Evolutionary conservation across 2,797 vertebrate species (phyloP), one percentile per base, ranked within the genome.

Genomic region (Peromyscus melanophrys): DNA sequence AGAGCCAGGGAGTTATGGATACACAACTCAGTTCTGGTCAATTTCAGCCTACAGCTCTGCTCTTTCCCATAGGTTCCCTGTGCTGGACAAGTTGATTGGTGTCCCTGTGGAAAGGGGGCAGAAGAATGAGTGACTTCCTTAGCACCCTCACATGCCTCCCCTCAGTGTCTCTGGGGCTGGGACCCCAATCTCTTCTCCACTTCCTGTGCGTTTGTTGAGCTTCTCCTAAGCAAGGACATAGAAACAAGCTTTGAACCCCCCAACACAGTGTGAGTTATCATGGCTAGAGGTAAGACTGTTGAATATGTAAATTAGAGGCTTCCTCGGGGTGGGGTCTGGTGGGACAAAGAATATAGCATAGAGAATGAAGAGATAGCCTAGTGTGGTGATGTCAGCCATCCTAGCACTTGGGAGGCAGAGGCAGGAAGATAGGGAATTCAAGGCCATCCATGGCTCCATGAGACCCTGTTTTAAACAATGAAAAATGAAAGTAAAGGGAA

Each of bases 151-250:
- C 2, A 1, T 4, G 3, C 34, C 37, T 75, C 17, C 27, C 25
- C 3, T 17, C 0, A 2, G 11, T 16, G 12, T 86, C 29, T 71
- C 10, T 11, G 23, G 43, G 77, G 55, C 0, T 1, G 46, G 13
- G 5, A 29, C 2, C 8, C 29, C 27, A 31, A 57, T 21, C 6
- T 61, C n/a, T 27, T 6, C 17, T 67, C 17, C 19, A 13, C 69
- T 85, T 6, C 46, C 67, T 94, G 19, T 29, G 31, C 3, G 17
- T 80, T 61, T 21, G 37, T 21, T 27, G 52, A 57, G 10, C 4
- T 2, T 2, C 21, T 83, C 40, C 55, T 29, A 83, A 31, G 34
- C 25, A n/a, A 40, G 0, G 52, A 63, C 4, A 78, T 29, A 37
- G 52, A 40, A 89, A 8, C 25, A 55, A 1, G 59, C 37, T 91